A percentile compares a stretch with the other conserved stretches of the same genome.
phyloP scores from a whole-genome alignment of 2,797 vertebrate genomes.

The Anniella stebbinsi region DNA sequence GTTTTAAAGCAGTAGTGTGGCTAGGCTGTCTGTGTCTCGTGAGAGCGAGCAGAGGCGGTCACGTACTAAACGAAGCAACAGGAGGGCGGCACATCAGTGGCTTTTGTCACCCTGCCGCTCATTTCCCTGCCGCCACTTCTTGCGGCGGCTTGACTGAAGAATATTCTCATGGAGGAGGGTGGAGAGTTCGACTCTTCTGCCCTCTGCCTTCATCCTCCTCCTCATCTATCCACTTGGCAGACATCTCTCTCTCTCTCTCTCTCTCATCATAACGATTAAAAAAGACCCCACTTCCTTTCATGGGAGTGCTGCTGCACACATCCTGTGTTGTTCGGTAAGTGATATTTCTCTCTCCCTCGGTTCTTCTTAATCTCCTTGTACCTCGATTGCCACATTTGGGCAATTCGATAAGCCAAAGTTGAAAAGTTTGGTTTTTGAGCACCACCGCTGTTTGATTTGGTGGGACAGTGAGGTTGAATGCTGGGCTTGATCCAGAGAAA shows the following conservation, averaged over 20 bases:
- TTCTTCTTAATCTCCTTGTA: neutral
- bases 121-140: neutral
- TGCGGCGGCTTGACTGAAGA: neutral
- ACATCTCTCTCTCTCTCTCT: too few relatives aligned
- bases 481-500: neutral
- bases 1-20: too few relatives aligned
- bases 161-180: neutral
- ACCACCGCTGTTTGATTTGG: neutral
- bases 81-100: neutral
- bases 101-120: neutral
- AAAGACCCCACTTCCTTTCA: neutral
- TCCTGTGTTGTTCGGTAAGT: neutral
- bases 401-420: too few relatives aligned
- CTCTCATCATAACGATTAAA: neutral
- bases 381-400: neutral
- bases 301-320: neutral
- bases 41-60: neutral
- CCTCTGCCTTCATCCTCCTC: neutral
- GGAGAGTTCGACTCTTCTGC: neutral
- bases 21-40: too few relatives aligned
- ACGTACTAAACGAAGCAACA: neutral
- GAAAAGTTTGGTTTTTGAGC: neutral
- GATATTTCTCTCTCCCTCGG: fast-evolving
- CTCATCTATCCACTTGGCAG: neutral
- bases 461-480: too few relatives aligned